These are phyloP conservation scores for Eudemis profundana DNA, from an alignment of 2,888 invertebrate species.

Conservation along the genomic window DNA sequence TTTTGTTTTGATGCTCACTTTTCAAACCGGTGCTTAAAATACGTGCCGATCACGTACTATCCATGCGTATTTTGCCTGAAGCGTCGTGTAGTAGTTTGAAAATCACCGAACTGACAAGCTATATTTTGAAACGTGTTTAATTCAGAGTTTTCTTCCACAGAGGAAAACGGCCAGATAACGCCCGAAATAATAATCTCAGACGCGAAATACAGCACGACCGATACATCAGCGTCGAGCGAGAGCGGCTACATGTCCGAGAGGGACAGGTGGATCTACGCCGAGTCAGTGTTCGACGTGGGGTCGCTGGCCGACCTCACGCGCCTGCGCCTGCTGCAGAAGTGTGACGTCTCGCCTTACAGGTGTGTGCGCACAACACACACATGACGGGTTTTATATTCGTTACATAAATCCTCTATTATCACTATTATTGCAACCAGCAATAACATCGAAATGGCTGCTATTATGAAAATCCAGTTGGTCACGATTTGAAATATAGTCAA, in stretches of 20 bases:
- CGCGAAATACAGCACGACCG: constrained; percentile 54
- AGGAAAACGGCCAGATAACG: constrained; percentile 50
- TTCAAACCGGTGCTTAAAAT: too few relatives aligned
- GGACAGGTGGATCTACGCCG: constrained; percentile 45
- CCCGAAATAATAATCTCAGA: constrained; percentile 61
- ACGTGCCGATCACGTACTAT: too few relatives aligned
- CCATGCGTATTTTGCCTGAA: too few relatives aligned
- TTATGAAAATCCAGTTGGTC: too few relatives aligned
- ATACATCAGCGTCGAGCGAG: constrained; percentile 60
- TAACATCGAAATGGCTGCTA: too few relatives aligned
- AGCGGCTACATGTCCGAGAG: constrained; percentile 59
- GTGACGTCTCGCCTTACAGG: constrained; percentile 78
- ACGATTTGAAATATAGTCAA: too few relatives aligned
- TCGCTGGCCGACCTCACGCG: constrained; percentile 81
- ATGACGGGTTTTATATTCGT: too few relatives aligned
- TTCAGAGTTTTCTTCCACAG: constrained; percentile 31
- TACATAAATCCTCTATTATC: too few relatives aligned
- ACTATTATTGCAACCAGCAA: too few relatives aligned
- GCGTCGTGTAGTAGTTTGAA: too few relatives aligned
- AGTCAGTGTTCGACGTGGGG: constrained; percentile 81
- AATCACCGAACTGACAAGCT: too few relatives aligned
- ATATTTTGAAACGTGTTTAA: not conserved
- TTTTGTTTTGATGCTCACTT: too few relatives aligned
- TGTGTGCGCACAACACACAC: constrained; percentile 48
- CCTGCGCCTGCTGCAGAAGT: constrained; percentile 76